Base-by-base conservation (phyloP, 2,113 vertebrate species). In the Nibea albiflora region DNA sequence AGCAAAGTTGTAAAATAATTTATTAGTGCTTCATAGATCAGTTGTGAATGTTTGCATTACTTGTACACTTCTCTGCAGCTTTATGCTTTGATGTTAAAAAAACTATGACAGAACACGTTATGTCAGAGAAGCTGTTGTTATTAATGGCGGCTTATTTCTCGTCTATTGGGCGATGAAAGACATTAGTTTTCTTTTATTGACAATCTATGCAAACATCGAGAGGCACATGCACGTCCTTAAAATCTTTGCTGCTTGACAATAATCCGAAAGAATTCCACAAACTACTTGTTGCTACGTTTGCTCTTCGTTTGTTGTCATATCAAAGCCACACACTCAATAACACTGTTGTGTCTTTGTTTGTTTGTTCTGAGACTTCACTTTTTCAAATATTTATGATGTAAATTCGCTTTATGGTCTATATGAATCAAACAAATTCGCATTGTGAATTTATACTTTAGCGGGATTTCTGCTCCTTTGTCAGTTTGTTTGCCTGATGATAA, bases 401-500 rank as follows among this genome's bases (percentile, higher is more conserved):
- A 31, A 53, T 46, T 11, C 7, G 5, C 12, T 46, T 57, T 2
- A 26, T 12, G 3, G 5, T 58, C 3, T 4, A 10, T 2, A 57
- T 31, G 6, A 72, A 44, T 68, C 42, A 63, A 11, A 61, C 16
- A 24, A 3, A 47, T 68, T 54, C 31, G 16, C 44, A 17, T 4
- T 44, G 3, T 28, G 24, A 24, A 28, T 22, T 15, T 7, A 39
- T 46, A 26, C 24, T 35, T 47, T 0, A 31, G 24, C 8, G 4
- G 2, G 44, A 8, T 24, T 65, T 75, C 39, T 16, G 35, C 60
- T 73, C n/a, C 31, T 44, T 50, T 22, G 46, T 31, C 19, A 42
- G 53, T 26, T n/a, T 28, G 22, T 31, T 52, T 50, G 46, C 42
- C 22, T 76, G 53, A 80, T 80, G 53, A 68, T 66, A 80, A 85